phyloP scores from a whole-genome alignment of 1,140 invertebrate genomes.

The Geopemphigus sp. region DNA sequence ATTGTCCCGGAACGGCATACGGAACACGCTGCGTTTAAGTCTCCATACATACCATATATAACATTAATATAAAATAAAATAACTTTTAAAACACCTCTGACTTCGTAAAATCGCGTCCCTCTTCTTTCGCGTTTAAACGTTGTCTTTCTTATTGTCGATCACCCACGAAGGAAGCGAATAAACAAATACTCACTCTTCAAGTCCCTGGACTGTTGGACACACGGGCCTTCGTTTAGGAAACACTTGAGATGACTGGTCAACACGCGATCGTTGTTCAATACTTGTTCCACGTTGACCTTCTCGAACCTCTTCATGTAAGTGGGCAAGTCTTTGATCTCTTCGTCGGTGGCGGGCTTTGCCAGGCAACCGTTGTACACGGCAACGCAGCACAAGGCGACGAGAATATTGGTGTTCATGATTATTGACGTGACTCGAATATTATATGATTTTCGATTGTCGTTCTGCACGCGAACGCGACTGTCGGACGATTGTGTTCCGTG shows the following conservation, averaged over 20 bases:
- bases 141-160: too few species aligned
- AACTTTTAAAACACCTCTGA: too few species aligned
- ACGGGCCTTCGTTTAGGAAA: conserved; percentile 59
- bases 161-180: too few species aligned
- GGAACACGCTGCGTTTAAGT: too few species aligned
- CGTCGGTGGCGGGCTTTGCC: conserved; percentile 47
- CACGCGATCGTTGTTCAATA: conserved; percentile 60
- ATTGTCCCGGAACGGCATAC: too few species aligned
- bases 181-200: conserved; percentile 58
- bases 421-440: too few species aligned
- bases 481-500: background rate
- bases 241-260: conserved; percentile 60
- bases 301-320: conserved; percentile 61
- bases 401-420: background rate
- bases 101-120: too few species aligned
- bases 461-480: background rate
- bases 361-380: conserved; percentile 20
- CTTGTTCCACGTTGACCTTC: conserved; percentile 59
- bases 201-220: conserved; percentile 59
- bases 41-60: too few species aligned
- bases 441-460: background rate
- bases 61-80: too few species aligned
- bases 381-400: conserved; percentile 3
- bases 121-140: too few species aligned
- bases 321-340: conserved; percentile 42